phyloP scores from a whole-genome alignment of 2,797 vertebrate genomes.

The Acanthurus lineatus region DNA sequence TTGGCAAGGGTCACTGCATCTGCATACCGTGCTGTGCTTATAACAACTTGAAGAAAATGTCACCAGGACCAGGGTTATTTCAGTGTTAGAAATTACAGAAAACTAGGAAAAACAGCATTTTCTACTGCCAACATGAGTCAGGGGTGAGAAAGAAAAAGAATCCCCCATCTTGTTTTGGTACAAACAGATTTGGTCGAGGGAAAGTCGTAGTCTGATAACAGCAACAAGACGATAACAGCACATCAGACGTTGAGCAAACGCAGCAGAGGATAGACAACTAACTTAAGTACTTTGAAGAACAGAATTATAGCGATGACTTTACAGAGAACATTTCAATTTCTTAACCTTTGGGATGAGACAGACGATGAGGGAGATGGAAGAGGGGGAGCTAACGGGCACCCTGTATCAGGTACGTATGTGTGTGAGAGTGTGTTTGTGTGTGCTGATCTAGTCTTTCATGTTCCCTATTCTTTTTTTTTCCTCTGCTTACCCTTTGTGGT shows the following conservation, averaged over 20 bases:
- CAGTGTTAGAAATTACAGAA: not conserved
- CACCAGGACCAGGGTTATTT: no score
- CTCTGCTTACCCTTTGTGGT: not conserved
- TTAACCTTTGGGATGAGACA: constrained; percentile 75
- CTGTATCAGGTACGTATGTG: constrained; percentile 66
- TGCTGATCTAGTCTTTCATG: not conserved
- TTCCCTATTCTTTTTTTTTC: not conserved
- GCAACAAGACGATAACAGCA: constrained; percentile 46
- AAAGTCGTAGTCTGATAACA: constrained; percentile 36
- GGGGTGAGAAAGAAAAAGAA: constrained; percentile 25
- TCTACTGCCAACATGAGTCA: not conserved
- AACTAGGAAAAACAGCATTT: not conserved
- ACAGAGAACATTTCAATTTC: constrained; percentile 71
- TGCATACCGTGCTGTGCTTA: no score
- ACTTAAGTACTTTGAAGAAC: not conserved
- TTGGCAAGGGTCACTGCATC: no score
- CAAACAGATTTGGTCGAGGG: constrained; percentile 73
- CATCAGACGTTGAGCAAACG: not conserved
- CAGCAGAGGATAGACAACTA: not conserved
- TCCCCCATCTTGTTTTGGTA: constrained; percentile 73
- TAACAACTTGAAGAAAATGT: no score
- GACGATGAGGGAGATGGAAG: constrained; percentile 27
- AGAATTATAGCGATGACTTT: constrained; percentile 58
- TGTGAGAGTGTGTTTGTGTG: not conserved
- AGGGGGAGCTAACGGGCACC: constrained; percentile 26